phyloP scores from a whole-genome alignment of 1,140 invertebrate species.

The Pogonomyrmex californicus region DNA sequence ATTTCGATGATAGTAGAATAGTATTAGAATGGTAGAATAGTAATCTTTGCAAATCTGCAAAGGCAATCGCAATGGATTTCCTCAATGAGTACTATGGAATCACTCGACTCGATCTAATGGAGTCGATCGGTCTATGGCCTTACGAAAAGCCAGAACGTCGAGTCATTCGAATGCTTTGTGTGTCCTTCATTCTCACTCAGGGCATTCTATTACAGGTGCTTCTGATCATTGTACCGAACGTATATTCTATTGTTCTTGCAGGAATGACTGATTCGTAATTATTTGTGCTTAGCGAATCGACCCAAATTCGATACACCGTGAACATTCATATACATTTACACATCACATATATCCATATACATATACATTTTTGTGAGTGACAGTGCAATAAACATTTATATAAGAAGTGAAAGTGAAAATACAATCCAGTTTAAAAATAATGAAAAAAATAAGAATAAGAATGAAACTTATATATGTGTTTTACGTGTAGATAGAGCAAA shows the following conservation, averaged over 20 bases:
- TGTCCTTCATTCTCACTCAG: not conserved
- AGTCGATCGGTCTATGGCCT: constrained; percentile 48
- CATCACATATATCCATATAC: not conserved
- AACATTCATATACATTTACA: not conserved
- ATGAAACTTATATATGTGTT: not conserved
- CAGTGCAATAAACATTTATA: not conserved
- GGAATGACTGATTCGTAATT: not conserved
- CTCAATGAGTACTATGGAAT: constrained; percentile 36
- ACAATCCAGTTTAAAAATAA: not conserved
- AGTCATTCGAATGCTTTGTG: constrained; percentile 4
- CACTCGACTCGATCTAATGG: constrained; percentile 14
- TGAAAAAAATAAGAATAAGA: not conserved
- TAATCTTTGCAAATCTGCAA: too few species aligned
- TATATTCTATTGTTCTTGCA: not conserved
- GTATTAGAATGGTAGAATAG: too few species aligned
- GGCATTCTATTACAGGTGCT: not conserved
- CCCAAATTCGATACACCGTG: not conserved
- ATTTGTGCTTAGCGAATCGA: not conserved
- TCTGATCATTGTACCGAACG: not conserved
- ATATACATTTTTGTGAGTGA: not conserved
- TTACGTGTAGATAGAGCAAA: not conserved
- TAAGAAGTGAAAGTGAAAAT: not conserved
- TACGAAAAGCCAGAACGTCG: constrained; percentile 17
- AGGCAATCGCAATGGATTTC: constrained; percentile 29
- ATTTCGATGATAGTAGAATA: too few species aligned